phyloP scores from a whole-genome alignment of 2,888 invertebrate species.

The Synanthedon tipuliformis region DNA sequence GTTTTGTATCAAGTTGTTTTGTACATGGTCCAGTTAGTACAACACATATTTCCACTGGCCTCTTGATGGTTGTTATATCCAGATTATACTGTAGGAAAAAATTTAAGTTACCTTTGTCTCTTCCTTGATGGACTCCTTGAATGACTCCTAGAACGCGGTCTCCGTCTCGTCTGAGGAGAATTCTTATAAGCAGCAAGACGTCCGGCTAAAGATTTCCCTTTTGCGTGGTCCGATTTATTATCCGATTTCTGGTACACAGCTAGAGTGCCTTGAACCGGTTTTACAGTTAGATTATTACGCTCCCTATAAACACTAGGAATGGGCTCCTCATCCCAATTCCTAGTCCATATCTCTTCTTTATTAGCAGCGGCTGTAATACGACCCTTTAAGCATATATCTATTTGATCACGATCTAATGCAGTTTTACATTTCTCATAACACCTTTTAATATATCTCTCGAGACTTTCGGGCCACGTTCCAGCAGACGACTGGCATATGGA shows the following conservation, averaged over 20 bases:
- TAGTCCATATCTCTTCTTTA: slow-evolving; percentile 86
- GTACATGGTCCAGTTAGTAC: too few relatives aligned
- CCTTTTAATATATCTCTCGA: slow-evolving; percentile 89
- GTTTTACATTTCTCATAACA: slow-evolving; percentile 93
- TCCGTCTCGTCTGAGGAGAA: slow-evolving; percentile 45
- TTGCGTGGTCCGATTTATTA: slow-evolving; percentile 28
- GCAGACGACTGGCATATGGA: slow-evolving; percentile 40
- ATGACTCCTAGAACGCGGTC: slow-evolving; percentile 43
- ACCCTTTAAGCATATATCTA: slow-evolving; percentile 93
- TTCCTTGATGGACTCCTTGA: slow-evolving; percentile 65
- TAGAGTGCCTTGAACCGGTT: slow-evolving; percentile 70
- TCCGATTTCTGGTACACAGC: slow-evolving; percentile 70
- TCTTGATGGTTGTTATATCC: too few relatives aligned
- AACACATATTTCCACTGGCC: too few relatives aligned
- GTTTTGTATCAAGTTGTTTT: too few relatives aligned
- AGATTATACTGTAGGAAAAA: neutral
- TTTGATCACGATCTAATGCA: slow-evolving; percentile 90
- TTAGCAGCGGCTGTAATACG: slow-evolving; percentile 92
- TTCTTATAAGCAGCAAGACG: slow-evolving; percentile 34
- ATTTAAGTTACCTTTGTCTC: slow-evolving; percentile 44
- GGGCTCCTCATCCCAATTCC: slow-evolving; percentile 95
- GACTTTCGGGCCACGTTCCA: slow-evolving; percentile 82
- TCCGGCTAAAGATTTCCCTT: slow-evolving; percentile 25
- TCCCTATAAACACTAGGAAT: slow-evolving; percentile 89
- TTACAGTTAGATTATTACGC: slow-evolving; percentile 74